Evolutionary conservation across 2,888 invertebrate genomes (phyloP), one percentile per base, ranked within the genome.

Genomic region (Carabus problematicus): DNA sequence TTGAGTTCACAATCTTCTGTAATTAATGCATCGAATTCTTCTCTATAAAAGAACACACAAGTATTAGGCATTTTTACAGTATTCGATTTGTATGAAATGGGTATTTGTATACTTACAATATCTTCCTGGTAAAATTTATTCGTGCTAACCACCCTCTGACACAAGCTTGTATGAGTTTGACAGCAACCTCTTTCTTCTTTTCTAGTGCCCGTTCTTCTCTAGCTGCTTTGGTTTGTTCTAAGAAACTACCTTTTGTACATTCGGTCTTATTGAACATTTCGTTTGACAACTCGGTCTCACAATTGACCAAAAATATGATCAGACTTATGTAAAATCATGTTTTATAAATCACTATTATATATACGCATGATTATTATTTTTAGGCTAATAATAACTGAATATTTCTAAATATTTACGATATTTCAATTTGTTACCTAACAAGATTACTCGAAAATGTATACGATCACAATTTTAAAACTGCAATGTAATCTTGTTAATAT

Each of bases 171-270:
- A 95, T 89, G 73, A 86, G 84, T 42, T 88, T 84, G 47, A 90
- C 90, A 41, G 94, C 92, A 73, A 84, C 84, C 76, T 95, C 94
- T 71, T 89, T 87, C 72, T 89, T 88, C 79, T 94, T 93, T 77
- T 95, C 96, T 64, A 91, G 83, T 0, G 94, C 95, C 69, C 97
- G 87, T 81, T 95, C 95, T 79, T 94, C 93, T 71, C 97, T 86
- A 11, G 96, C 95, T 39, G 91, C 92, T 82, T 96, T 96, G 3
- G 94, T 93, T 79, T 94, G 93, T 81, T 95, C 94, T 77, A 97
- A 85, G 82, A 97, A 96, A 74, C 85, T 86, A 75, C 88, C 88
- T 81, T 92, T 93, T 75, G 88, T 86, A 42, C 87, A 87, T 75
- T 90, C 88, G 40, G 85, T 81, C 74, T 84, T 84, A 75, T 85